Evolutionary conservation across 1,140 invertebrate species (phyloP).

Genomic region (Brachionus plicatilis): DNA sequence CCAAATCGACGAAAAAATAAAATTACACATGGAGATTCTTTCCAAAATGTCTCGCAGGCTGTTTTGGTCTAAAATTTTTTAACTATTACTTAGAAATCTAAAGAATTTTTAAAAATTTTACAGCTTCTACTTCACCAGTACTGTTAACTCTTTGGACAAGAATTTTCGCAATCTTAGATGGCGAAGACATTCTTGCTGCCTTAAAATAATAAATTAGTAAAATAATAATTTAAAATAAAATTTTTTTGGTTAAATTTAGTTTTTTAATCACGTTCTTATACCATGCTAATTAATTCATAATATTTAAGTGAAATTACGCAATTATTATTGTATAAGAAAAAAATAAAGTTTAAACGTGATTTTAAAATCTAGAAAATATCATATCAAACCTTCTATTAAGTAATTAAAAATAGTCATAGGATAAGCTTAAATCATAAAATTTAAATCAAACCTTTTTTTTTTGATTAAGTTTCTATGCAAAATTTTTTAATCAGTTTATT

Average conservation of each 20-base stretch:
- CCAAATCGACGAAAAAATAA: slow-evolving; percentile 37
- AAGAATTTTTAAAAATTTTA: not conserved
- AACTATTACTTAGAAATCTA: too few relatives aligned
- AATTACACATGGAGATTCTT: slow-evolving; percentile 39
- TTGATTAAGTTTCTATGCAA: too few relatives aligned
- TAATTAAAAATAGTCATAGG: too few relatives aligned
- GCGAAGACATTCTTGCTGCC: slow-evolving; percentile 32
- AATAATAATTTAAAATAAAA: too few relatives aligned
- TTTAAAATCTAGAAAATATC: too few relatives aligned
- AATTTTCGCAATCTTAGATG: slow-evolving; percentile 39
- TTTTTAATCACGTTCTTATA: not conserved
- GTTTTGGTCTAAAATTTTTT: not conserved
- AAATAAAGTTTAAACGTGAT: too few relatives aligned
- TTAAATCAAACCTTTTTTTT: too few relatives aligned
- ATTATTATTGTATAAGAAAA: not conserved
- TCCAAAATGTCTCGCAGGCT: slow-evolving; percentile 36
- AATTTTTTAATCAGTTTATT: too few relatives aligned
- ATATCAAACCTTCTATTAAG: too few relatives aligned
- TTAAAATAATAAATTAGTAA: not conserved
- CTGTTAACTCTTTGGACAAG: slow-evolving; percentile 34
- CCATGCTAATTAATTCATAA: not conserved
- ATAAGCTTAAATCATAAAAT: too few relatives aligned
- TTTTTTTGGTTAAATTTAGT: not conserved
- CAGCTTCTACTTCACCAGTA: not conserved
- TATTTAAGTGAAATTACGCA: not conserved